These are phyloP conservation scores for Paratrypauchen microcephalus DNA, from an alignment of 2,797 vertebrate genomes.

Conservation along the genomic window DNA sequence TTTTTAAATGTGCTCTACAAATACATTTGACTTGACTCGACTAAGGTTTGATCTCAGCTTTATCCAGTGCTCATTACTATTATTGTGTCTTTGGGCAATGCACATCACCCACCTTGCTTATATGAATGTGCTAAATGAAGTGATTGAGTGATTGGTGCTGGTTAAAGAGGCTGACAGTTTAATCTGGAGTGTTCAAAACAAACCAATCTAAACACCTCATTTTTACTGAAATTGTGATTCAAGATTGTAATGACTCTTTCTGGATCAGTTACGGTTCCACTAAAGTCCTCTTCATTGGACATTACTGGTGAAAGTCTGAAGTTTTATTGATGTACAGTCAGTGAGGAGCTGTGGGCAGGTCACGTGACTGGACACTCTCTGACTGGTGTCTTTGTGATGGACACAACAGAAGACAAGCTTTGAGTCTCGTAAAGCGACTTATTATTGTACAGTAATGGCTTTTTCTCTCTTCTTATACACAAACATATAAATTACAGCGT, in stretches of 20 bases:
- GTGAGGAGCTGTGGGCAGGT: slow-evolving; percentile 8
- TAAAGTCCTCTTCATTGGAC: background rate
- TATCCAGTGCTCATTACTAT: too few species aligned
- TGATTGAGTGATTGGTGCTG: background rate
- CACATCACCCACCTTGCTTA: too few species aligned
- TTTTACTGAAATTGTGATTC: background rate
- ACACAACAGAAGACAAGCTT: slow-evolving; percentile 43
- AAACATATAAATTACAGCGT: background rate
- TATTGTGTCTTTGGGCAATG: too few species aligned
- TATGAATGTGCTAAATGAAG: too few species aligned
- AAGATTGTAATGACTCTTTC: background rate
- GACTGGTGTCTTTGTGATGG: slow-evolving; percentile 34
- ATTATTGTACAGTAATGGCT: background rate
- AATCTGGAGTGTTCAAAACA: too few species aligned
- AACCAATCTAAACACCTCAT: background rate
- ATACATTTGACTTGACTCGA: too few species aligned
- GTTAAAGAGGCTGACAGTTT: too few species aligned
- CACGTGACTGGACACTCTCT: slow-evolving; percentile 27
- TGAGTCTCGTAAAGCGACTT: slow-evolving; percentile 9
- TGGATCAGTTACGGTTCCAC: background rate
- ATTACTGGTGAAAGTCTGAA: background rate
- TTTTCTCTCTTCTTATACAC: background rate
- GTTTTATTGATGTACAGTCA: background rate
- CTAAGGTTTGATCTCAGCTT: too few species aligned
- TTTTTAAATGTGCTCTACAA: too few species aligned